Percentiles rank a stretch among this genome's conserved stretches.
phyloP scores from a whole-genome alignment of 2,113 vertebrate species.

The Scomber colias region DNA sequence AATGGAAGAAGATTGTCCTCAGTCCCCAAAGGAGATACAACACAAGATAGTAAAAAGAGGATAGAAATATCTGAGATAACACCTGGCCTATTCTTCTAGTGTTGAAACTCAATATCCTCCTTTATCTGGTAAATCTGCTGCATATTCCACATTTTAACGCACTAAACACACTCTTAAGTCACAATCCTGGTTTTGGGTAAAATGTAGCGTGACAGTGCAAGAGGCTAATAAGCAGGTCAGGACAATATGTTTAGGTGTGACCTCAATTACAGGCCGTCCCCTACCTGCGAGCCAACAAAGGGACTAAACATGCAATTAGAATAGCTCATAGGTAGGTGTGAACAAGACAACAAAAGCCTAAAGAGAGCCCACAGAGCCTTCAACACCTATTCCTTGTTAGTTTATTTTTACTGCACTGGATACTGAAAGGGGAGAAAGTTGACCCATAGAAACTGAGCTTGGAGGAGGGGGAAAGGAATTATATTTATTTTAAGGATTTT shows the following conservation, averaged over 20 bases:
- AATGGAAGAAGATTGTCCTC: conserved; percentile 74
- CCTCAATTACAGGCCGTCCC: conserved; percentile 75
- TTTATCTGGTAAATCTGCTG: conserved; percentile 24
- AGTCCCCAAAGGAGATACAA: conserved; percentile 42
- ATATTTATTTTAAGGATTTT: neutral
- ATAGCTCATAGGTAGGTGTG: conserved; percentile 73
- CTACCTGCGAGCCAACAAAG: conserved; percentile 77
- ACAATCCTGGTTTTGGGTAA: neutral
- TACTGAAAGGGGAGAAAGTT: conserved; percentile 17
- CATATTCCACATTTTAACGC: conserved; percentile 3
- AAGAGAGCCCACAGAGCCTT: conserved; percentile 71
- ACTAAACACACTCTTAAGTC: neutral
- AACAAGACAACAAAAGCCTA: conserved; percentile 77
- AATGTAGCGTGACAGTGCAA: conserved; percentile 31
- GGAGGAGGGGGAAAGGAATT: neutral
- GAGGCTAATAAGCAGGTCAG: conserved; percentile 67
- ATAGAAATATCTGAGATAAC: conserved; percentile 38
- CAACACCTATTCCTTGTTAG: conserved; percentile 81
- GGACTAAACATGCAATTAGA: conserved; percentile 74
- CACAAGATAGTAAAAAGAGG: conserved; percentile 58
- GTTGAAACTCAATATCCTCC: neutral
- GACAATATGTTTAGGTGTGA: conserved; percentile 78
- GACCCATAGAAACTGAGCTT: neutral
- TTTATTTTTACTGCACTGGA: conserved; percentile 71
- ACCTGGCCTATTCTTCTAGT: conserved; percentile 4